These are phyloP conservation scores for Melinaea marsaeus DNA, from an alignment of 2,888 invertebrate genomes.

Conservation along the genomic window DNA sequence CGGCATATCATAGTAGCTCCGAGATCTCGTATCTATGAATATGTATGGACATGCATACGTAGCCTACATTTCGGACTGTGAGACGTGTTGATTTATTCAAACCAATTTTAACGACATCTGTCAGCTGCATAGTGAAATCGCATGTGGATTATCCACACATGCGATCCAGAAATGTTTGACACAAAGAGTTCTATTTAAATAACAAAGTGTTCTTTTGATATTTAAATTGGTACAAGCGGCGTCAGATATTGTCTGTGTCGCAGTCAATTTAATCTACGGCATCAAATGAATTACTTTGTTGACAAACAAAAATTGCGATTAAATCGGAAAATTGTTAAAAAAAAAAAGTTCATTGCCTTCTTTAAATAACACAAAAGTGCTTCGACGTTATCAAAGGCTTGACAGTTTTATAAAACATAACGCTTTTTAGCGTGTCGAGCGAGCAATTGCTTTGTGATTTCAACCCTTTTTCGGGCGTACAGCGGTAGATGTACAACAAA, in stretches of 20 bases:
- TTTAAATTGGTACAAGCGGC: constrained; percentile 1
- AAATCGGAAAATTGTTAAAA: not conserved
- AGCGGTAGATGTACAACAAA: constrained; percentile 3
- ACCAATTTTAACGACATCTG: constrained; percentile 30
- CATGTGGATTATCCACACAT: constrained; percentile 16
- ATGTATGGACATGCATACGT: constrained; percentile 39
- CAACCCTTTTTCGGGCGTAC: constrained; percentile 2
- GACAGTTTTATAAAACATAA: constrained; percentile 6
- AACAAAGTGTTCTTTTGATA: constrained; percentile 4
- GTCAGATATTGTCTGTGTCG: constrained; percentile 1
- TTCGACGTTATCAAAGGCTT: constrained; percentile 4
- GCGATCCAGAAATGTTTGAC: constrained; percentile 11
- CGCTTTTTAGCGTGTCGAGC: constrained; percentile 5
- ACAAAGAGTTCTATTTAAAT: constrained; percentile 6
- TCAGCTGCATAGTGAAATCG: constrained; percentile 18
- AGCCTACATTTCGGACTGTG: constrained; percentile 34
- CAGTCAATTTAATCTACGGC: constrained; percentile 4
- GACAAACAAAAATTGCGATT: not conserved
- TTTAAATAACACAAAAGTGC: not conserved
- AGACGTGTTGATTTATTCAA: constrained; percentile 36
- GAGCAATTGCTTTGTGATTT: constrained; percentile 4
- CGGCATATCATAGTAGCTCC: constrained; percentile 18
- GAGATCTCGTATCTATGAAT: constrained; percentile 32
- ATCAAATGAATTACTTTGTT: not conserved
- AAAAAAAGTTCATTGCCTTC: not conserved